phyloP scores from a whole-genome alignment of 2,888 invertebrate species.

The Leucozona laternaria region DNA sequence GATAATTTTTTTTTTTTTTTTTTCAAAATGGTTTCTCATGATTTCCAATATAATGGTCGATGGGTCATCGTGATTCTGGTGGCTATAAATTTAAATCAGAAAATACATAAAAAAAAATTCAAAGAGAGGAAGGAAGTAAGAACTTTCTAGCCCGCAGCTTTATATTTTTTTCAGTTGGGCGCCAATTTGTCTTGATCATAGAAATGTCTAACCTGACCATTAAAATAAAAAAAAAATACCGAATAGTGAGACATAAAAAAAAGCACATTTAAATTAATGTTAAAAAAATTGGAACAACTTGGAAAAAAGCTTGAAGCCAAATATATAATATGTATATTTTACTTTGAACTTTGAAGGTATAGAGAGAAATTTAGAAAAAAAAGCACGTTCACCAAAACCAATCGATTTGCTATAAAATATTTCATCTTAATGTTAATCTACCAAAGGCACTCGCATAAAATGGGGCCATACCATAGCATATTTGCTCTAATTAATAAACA shows the following conservation, averaged over 20 bases:
- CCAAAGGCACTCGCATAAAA: too few relatives aligned
- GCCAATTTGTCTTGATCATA: slow-evolving; percentile 43
- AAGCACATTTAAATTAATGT: not conserved
- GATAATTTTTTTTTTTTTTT: not conserved
- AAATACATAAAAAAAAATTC: slow-evolving; percentile 8
- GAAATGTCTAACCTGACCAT: not conserved
- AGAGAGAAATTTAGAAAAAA: not conserved
- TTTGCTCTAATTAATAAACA: too few relatives aligned
- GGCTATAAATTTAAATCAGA: slow-evolving; percentile 43
- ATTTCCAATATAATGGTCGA: slow-evolving; percentile 48
- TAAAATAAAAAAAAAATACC: not conserved
- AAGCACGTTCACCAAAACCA: not conserved
- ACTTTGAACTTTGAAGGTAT: not conserved
- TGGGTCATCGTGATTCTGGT: slow-evolving; percentile 40
- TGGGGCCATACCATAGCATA: too few relatives aligned
- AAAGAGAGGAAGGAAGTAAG: slow-evolving; percentile 7
- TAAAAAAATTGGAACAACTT: slow-evolving; percentile 2
- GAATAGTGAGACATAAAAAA: not conserved
- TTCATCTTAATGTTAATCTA: not conserved
- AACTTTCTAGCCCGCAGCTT: slow-evolving; percentile 10
- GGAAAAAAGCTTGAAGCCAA: not conserved
- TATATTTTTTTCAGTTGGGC: slow-evolving; percentile 37
- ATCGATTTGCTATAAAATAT: not conserved
- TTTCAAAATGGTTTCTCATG: not conserved
- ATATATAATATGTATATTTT: not conserved